Evolutionary conservation across 2,113 vertebrate species (phyloP), one percentile per base, ranked within the genome.

Genomic region (Ceyx melanurus): DNA sequence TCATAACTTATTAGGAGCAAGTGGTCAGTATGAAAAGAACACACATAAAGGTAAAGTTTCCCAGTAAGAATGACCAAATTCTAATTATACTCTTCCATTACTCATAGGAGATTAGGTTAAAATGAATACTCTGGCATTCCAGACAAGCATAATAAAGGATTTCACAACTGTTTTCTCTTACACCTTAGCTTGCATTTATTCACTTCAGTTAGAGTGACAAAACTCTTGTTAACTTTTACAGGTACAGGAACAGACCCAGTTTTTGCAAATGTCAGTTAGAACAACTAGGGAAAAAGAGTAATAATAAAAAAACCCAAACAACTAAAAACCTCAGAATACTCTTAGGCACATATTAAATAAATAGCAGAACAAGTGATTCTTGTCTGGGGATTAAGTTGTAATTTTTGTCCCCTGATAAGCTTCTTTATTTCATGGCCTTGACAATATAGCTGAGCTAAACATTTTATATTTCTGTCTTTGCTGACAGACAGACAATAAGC

Each of bases 171-270:
- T 15, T 85, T 77, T 60, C 70, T 88, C n/a, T 40, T 91, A 53
- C 58, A 89, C 62, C 89, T 94, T 80, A 74, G 31, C 8, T 89
- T 81, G 6, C 65, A 61, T 88, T 53, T 92, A 45, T 33, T 92
- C 40, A 81, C 43, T 92, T 89, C 45, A 75, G 45, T 81, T 45
- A 90, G 72, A 83, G 88, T 83, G 82, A 81, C 43, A 81, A 94
- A 91, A 82, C 54, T 81, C 78, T 62, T 62, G 76, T 78, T 82
- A 90, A 93, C 22, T 93, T 94, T 91, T 86, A 35, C 78, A 96
- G 72, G 82, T 95, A 93, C 88, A 93, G n/a, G 70, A 86, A 33
- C 64, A 91, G 85, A 87, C 60, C 51, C 42, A 76, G 13, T 73
- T 90, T 88, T 92, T 79, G 25, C 16, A 89, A 79, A 82, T 74